phyloP scores from a whole-genome alignment of 1,140 invertebrate genomes.

The Ips typographus region DNA sequence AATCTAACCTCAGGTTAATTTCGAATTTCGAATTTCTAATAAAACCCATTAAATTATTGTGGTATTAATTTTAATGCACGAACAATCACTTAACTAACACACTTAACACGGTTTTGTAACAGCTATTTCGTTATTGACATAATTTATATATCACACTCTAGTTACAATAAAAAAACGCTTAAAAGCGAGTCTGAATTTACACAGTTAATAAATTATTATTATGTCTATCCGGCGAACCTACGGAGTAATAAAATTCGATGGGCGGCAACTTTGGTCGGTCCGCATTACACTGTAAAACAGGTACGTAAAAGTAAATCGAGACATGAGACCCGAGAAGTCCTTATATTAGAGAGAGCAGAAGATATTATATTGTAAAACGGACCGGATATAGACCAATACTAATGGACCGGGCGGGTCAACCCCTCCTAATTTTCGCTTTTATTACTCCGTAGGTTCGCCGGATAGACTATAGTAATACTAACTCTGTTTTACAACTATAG shows the following conservation, averaged over 20 bases:
- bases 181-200: not conserved
- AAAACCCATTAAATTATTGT: constrained; percentile 3
- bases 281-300: not conserved
- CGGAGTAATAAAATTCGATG: not conserved
- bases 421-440: not conserved
- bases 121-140: constrained; percentile 15
- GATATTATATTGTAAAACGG: too few species aligned
- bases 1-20: too few species aligned
- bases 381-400: not conserved
- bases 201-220: not conserved
- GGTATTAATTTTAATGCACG: constrained; percentile 10
- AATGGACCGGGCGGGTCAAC: not conserved
- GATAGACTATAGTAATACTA: not conserved
- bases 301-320: not conserved
- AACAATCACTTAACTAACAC: constrained; percentile 10
- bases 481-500: not conserved
- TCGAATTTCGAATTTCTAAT: too few species aligned
- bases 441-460: not conserved
- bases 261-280: not conserved
- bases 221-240: too few species aligned
- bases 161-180: not conserved
- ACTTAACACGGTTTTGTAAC: constrained; percentile 8
- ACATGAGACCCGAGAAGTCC: not conserved
- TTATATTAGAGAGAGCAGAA: too few species aligned
- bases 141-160: not conserved